phyloP scores from a whole-genome alignment of 1,140 invertebrate genomes.

The Lerema accius region DNA sequence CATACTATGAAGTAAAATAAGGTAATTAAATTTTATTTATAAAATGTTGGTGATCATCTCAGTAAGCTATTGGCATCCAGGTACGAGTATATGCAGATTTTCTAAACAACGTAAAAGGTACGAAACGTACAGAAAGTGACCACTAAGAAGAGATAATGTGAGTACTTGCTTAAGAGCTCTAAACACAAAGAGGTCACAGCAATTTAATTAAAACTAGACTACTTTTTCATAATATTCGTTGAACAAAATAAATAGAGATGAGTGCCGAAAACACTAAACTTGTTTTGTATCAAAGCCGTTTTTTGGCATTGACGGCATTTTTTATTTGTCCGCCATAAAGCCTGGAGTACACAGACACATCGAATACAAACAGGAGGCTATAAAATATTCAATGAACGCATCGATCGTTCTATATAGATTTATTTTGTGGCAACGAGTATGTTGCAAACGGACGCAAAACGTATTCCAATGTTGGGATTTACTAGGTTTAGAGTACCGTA shows the following conservation, averaged over 20 bases:
- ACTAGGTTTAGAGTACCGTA: too few relatives aligned
- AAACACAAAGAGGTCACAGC: too few relatives aligned
- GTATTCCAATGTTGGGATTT: slow-evolving; percentile 34
- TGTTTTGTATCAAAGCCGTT: slow-evolving; percentile 13
- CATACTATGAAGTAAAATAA: too few relatives aligned
- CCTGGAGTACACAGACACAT: slow-evolving; percentile 19
- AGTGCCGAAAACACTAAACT: background rate
- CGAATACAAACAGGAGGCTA: slow-evolving; percentile 26
- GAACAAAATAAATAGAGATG: background rate
- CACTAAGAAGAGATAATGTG: too few relatives aligned
- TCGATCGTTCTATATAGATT: slow-evolving; percentile 24
- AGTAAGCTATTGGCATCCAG: too few relatives aligned
- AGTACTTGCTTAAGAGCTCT: too few relatives aligned
- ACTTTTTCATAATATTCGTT: background rate
- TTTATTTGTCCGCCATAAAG: slow-evolving; percentile 26
- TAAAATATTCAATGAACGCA: slow-evolving; percentile 31
- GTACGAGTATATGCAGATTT: too few relatives aligned
- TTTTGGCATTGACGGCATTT: slow-evolving; percentile 26
- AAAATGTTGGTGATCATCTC: too few relatives aligned
- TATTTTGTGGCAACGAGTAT: slow-evolving; percentile 21
- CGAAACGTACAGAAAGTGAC: too few relatives aligned
- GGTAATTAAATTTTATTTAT: too few relatives aligned
- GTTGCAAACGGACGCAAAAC: slow-evolving; percentile 1
- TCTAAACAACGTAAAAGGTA: too few relatives aligned
- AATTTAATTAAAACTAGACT: background rate